phyloP scores from a whole-genome alignment of 2,888 invertebrate genomes.

The Calameuta idolon region DNA sequence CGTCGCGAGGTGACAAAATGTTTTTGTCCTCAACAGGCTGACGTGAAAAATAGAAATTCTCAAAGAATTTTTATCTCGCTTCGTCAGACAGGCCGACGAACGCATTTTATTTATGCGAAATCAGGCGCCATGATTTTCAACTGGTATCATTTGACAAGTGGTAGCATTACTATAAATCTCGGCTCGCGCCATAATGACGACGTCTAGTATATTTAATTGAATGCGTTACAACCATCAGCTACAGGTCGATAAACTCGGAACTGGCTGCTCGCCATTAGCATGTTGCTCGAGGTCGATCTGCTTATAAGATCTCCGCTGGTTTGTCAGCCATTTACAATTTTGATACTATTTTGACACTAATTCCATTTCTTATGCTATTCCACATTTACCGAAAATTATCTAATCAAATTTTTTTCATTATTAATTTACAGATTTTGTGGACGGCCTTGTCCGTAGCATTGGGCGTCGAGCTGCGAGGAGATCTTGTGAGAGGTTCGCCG shows the following conservation, averaged over 20 bases:
- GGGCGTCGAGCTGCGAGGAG: conserved; percentile 88
- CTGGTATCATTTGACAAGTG: background rate
- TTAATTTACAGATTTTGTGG: conserved; percentile 83
- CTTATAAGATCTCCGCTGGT: background rate
- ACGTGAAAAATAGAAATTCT: background rate
- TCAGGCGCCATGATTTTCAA: background rate
- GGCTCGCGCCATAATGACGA: background rate
- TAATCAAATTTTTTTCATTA: background rate
- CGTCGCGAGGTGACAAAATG: background rate
- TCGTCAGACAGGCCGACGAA: background rate
- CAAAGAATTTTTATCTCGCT: background rate
- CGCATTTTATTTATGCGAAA: background rate
- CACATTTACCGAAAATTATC: background rate
- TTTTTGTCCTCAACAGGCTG: background rate
- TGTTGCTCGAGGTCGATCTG: conserved; percentile 26
- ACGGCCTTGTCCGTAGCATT: conserved; percentile 88
- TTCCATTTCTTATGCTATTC: background rate
- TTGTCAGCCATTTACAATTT: background rate
- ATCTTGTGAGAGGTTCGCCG: conserved; percentile 88
- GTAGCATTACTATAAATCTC: background rate
- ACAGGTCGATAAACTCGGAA: conserved; percentile 31
- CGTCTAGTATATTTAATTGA: background rate
- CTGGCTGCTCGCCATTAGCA: conserved; percentile 30
- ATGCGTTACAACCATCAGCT: background rate
- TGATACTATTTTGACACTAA: background rate